Percentiles rank a stretch among this genome's conserved stretches.
phyloP scores from a whole-genome alignment of 1,140 invertebrate genomes.

The Spodoptera litura region DNA sequence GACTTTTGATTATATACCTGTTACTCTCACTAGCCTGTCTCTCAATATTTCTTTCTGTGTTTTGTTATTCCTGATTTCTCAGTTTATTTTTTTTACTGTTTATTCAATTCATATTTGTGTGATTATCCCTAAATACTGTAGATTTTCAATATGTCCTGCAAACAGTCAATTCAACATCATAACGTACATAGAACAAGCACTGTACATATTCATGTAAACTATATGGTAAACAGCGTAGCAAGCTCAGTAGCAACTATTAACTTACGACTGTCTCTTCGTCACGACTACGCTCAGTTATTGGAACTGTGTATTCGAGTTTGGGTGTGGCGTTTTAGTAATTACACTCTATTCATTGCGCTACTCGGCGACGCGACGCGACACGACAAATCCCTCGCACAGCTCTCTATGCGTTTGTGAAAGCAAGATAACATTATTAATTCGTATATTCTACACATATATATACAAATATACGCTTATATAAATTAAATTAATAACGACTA shows the following conservation, averaged over 20 bases:
- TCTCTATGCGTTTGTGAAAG: conserved; percentile 33
- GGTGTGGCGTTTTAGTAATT: conserved; percentile 42
- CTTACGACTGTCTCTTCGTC: background rate
- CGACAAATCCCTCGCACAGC: background rate
- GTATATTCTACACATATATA: background rate
- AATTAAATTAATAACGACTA: conserved; percentile 9
- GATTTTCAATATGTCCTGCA: too few species aligned
- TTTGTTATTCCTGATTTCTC: too few species aligned
- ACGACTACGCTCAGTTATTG: conserved; percentile 28
- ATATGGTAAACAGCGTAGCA: too few species aligned
- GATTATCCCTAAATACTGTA: too few species aligned
- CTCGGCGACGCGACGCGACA: background rate
- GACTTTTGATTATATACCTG: too few species aligned
- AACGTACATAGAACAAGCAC: too few species aligned
- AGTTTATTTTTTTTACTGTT: too few species aligned
- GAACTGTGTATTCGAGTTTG: conserved; percentile 22
- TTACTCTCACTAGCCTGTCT: too few species aligned
- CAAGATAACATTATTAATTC: conserved; percentile 35
- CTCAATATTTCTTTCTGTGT: too few species aligned
- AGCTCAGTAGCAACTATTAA: background rate
- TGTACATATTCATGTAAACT: too few species aligned
- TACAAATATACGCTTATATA: background rate
- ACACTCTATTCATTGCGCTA: conserved; percentile 43
- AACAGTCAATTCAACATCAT: too few species aligned
- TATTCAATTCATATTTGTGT: too few species aligned